Evolutionary conservation across 2,113 vertebrate genomes (phyloP).

Genomic region (Silurus glanis): DNA sequence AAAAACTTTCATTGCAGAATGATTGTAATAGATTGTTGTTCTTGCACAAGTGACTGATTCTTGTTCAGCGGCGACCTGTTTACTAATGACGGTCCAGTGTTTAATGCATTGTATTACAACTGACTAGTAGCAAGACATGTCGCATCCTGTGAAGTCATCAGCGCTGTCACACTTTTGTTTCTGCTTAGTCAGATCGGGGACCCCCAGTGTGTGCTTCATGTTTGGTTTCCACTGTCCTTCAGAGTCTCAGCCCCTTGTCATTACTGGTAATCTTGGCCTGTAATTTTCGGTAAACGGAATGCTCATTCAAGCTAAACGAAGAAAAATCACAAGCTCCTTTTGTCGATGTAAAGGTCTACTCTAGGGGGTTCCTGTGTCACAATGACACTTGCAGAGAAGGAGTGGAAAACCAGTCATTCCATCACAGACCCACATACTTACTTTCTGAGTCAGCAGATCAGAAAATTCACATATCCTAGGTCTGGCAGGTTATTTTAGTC

Average conservation of each 20-base stretch:
- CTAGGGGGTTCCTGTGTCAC: constrained; percentile 31
- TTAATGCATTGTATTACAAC: not conserved
- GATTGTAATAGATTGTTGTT: too few relatives aligned
- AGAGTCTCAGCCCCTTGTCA: constrained; percentile 39
- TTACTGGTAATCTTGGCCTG: constrained; percentile 44
- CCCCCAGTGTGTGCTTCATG: constrained; percentile 38
- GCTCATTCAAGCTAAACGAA: constrained; percentile 25
- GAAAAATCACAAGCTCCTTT: constrained; percentile 11
- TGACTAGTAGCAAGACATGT: not conserved
- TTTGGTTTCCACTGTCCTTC: constrained; percentile 44
- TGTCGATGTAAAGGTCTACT: constrained; percentile 11
- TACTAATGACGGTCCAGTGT: not conserved
- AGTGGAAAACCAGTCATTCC: constrained; percentile 31
- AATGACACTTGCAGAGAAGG: constrained; percentile 9
- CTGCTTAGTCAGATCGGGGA: constrained; percentile 45
- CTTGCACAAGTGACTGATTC: too few relatives aligned
- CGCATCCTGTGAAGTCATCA: constrained; percentile 24
- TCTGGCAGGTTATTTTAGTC: not conserved
- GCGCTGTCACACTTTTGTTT: constrained; percentile 20
- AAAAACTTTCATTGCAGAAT: not conserved
- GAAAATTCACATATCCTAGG: not conserved
- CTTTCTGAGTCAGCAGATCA: constrained; percentile 30
- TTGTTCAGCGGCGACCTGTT: not conserved
- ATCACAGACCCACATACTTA: constrained; percentile 8
- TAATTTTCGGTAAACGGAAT: constrained; percentile 43